Conservation (phyloP, 2,797 vertebrate species). For the Telmatherina bonti region DNA sequence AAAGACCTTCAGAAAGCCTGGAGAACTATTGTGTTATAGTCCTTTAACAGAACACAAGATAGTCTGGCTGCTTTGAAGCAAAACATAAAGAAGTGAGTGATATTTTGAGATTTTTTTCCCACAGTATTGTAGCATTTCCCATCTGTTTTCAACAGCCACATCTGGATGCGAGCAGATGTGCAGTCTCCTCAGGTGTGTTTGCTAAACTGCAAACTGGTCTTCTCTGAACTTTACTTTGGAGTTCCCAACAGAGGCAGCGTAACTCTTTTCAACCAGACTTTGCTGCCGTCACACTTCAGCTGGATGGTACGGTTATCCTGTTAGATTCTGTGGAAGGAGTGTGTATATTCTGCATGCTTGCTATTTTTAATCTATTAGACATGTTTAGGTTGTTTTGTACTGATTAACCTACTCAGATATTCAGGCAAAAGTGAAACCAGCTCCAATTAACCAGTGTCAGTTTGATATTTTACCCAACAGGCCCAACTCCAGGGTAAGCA, state of each 20-base stretch:
- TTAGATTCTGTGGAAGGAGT: neutral
- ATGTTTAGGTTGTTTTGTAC: neutral
- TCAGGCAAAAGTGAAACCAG: neutral
- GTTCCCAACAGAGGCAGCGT: constrained; percentile 73
- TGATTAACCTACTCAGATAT: neutral
- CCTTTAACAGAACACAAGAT: no score
- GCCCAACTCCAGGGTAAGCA: constrained; percentile 82
- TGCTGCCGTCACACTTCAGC: constrained; percentile 86
- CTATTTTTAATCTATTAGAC: neutral
- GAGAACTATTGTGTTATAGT: no score
- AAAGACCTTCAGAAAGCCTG: neutral
- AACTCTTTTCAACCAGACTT: constrained; percentile 89
- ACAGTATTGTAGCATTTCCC: neutral
- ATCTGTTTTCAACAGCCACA: constrained; percentile 79
- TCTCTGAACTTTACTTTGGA: constrained; percentile 86
- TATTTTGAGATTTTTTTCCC: neutral
- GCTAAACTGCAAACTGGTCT: constrained; percentile 80
- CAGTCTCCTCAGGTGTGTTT: constrained; percentile 88
- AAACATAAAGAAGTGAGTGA: neutral
- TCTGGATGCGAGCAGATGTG: constrained; percentile 89
- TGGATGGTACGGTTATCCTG: constrained; percentile 78
- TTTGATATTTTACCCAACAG: constrained; percentile 45
- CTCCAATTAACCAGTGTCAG: neutral
- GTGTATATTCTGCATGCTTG: neutral
- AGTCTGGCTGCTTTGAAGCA: neutral